Base-by-base conservation (phyloP, 2,888 invertebrate genomes). In the Parnassius orleans region DNA sequence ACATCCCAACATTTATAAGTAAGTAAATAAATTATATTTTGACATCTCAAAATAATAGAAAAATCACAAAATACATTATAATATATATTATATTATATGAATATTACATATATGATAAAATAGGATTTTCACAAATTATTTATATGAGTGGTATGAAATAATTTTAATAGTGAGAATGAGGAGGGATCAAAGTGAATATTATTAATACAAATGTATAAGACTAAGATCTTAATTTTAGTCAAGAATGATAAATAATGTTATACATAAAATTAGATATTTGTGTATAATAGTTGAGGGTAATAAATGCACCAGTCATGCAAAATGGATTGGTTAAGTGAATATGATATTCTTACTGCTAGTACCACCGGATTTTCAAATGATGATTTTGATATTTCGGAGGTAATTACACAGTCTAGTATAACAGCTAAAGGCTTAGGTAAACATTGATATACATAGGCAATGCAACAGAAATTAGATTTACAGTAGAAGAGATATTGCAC, bases 401-500 rank as follows among this genome's bases (percentile, higher is more conserved):
- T 33, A 33, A 33, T 33, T 33, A 33, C 33, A 33, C 33, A 24
- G 7, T 33, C 33, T 33, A 33, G 7, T 33, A 33, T 33, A 59
- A 59, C 47, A 53, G 47, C 15, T 53, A 48, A 43, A 51, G 44
- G 51, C 52, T 42, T 52, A 43, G 42, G 15, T 60, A 44, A 53
- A 60, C 60, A 60, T 60, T 42, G 53, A 54, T 58, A 47, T 44
- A 59, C 59, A 50, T 9, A 60, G 47, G 53, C 60, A 60, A 41
- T 60, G 60, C 53, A 19, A 60, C 60, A 60, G 48, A 44, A 41
- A 60, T 19, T 53, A 24, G 19, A 54, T 60, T 60, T 54, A 59
- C 52, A 59, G 24, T 51, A 52, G 0, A 47, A 43, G 58, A 58
- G 43, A 41, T 46, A 53, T 47, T 53, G 59, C 59, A 53, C 53